Evolutionary conservation across 1,140 invertebrate species (phyloP).

Genomic region (Pollicipes pollicipes): DNA sequence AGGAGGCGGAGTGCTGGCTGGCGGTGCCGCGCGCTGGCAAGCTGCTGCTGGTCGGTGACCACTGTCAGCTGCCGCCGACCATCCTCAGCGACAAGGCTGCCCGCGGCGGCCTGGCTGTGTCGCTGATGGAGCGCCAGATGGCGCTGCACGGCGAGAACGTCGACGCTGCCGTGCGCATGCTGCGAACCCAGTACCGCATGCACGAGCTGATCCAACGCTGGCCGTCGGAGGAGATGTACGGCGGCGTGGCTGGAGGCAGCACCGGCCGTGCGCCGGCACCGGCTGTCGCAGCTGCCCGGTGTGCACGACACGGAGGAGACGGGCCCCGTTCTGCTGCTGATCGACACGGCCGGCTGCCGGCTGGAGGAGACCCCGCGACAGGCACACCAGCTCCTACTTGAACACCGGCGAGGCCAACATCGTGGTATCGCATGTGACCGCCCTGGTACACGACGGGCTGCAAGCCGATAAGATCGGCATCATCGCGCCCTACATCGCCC

Average conservation of each 20-base stretch:
- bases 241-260: conserved; percentile 30
- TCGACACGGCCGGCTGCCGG: conserved; percentile 39
- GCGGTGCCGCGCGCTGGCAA: conserved; percentile 31
- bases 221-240: conserved; percentile 34
- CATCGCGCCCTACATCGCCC: conserved; percentile 38
- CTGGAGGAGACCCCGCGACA: conserved; percentile 30
- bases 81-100: conserved; percentile 30
- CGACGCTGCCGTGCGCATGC: conserved; percentile 28
- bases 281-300: conserved; percentile 31
- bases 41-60: conserved; percentile 41
- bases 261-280: conserved; percentile 30
- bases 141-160: conserved; percentile 28
- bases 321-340: conserved; percentile 26
- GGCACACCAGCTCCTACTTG: conserved; percentile 35
- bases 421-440: conserved; percentile 30
- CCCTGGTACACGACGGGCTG: conserved; percentile 31
- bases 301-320: conserved; percentile 29
- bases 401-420: conserved; percentile 40
- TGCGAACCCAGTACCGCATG: conserved; percentile 43
- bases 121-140: conserved; percentile 40
- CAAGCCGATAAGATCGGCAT: conserved; percentile 34
- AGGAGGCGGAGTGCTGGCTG: conserved; percentile 41
- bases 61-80: conserved; percentile 40
- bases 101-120: conserved; percentile 31
- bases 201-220: conserved; percentile 39